phyloP scores from a whole-genome alignment of 2,888 invertebrate genomes.

The Iselma pallidipennis region DNA sequence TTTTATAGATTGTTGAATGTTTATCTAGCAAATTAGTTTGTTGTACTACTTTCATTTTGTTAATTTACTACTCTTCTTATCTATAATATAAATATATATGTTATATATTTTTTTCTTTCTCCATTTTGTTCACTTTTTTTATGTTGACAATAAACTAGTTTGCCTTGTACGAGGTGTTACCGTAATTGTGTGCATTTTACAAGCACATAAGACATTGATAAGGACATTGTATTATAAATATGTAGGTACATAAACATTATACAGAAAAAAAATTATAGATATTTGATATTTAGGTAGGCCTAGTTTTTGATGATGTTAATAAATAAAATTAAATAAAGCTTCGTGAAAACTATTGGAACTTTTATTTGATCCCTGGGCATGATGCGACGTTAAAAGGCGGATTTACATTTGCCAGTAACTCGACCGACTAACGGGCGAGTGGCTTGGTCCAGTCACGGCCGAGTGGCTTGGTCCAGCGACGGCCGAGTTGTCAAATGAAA shows the following conservation, averaged over 20 bases:
- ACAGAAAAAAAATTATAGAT: conserved; percentile 48
- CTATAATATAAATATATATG: neutral
- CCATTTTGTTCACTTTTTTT: no score
- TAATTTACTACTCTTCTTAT: neutral
- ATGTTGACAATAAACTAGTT: conserved; percentile 17
- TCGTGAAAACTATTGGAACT: conserved; percentile 45
- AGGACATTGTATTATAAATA: conserved; percentile 52
- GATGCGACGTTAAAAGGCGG: neutral
- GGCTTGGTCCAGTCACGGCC: no score
- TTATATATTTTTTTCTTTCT: conserved; percentile 1
- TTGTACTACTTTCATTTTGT: conserved; percentile 1
- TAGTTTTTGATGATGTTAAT: conserved; percentile 59
- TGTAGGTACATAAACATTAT: conserved; percentile 52
- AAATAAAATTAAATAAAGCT: conserved; percentile 56
- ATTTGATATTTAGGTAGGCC: conserved; percentile 58
- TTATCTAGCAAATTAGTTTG: conserved; percentile 27
- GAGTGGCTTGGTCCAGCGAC: no score
- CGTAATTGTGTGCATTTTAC: conserved; percentile 30
- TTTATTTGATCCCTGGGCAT: neutral
- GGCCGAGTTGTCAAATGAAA: no score
- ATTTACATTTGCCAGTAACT: neutral
- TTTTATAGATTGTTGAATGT: conserved; percentile 19
- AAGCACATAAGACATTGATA: conserved; percentile 36
- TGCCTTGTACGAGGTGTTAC: conserved; percentile 50
- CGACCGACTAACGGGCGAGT: no score